Base-by-base conservation (phyloP, 1,140 invertebrate species). In the Orius insidiosus region DNA sequence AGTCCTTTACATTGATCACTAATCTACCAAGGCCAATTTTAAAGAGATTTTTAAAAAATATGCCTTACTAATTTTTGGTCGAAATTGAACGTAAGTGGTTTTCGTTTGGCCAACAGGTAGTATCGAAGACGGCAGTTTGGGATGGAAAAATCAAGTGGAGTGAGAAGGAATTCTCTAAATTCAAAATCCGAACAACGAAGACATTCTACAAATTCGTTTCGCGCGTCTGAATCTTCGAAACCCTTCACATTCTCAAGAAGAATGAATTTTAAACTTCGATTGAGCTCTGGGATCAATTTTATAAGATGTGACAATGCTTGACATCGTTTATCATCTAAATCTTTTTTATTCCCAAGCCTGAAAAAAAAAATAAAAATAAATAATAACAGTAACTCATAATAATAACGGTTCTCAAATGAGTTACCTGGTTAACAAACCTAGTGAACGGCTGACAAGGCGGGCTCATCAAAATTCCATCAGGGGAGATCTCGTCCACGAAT, bases 391-490 rank as follows among this genome's bases (percentile, higher is more conserved):
- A 24, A 14, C 4, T 11, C n/a, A n/a, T n/a, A n/a, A n/a, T n/a
- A n/a, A n/a, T n/a, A n/a, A n/a, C n/a, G n/a, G n/a, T n/a, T n/a
- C n/a, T n/a, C n/a, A n/a, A n/a, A n/a, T n/a, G n/a, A n/a, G n/a
- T n/a, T n/a, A n/a, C n/a, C n/a, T n/a, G 18, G 8, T 13, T 63
- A n/a, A 69, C 72, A 57, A 72, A 79, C 65, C 87, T 75, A 1
- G 87, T 90, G 56, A 92, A 95, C 7, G 90, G 90, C 62, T 96
- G 92, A 63, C 92, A 96, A 3, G 92, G 90, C 34, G 92, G 92
- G 56, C 87, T 94, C 90, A 96, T 95, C 6, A 92, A 62, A 48
- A 96, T 74, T 47, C 80, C 71, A 59, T 93, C 75, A 10, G 80
- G 65, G 44, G 70, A 55, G 7, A 86, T 54, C 44, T 72, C 70